phyloP scores from a whole-genome alignment of 2,797 vertebrate genomes.

The Myripristis murdjan region DNA sequence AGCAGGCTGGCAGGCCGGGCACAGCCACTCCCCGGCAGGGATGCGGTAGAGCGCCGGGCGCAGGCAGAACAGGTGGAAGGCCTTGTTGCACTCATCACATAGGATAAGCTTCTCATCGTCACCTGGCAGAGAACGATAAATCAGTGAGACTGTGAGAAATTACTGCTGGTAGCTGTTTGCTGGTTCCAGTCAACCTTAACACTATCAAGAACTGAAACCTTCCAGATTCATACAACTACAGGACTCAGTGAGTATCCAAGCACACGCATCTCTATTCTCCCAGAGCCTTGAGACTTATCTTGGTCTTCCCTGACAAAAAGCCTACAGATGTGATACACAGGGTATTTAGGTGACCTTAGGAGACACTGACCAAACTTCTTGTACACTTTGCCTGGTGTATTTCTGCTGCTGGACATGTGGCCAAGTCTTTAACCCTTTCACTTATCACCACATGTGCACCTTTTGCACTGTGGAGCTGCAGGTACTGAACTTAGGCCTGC shows the following conservation, averaged over 20 bases:
- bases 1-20: constrained; percentile 95
- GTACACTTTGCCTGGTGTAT: not conserved
- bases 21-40: constrained; percentile 95
- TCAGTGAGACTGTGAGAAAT: not conserved
- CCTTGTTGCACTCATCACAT: constrained; percentile 98
- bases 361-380: not conserved
- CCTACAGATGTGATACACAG: not conserved
- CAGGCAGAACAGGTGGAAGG: constrained; percentile 98
- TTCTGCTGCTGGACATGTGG: not conserved
- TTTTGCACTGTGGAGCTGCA: constrained; percentile 40
- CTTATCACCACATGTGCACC: constrained; percentile 63
- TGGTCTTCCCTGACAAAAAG: not conserved
- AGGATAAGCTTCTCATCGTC: constrained; percentile 98
- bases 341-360: not conserved
- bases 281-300: not conserved
- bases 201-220: not conserved
- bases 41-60: constrained; percentile 94
- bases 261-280: no score
- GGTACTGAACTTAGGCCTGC: constrained; percentile 62
- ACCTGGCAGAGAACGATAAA: constrained; percentile 77
- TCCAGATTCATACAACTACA: not conserved
- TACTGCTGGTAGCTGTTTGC: not conserved
- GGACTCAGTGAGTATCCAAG: no score
- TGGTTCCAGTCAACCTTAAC: not conserved
- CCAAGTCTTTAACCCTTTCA: not conserved